Conservation (phyloP, 2,888 invertebrate genomes). For the Chaitophorus viminalis region DNA sequence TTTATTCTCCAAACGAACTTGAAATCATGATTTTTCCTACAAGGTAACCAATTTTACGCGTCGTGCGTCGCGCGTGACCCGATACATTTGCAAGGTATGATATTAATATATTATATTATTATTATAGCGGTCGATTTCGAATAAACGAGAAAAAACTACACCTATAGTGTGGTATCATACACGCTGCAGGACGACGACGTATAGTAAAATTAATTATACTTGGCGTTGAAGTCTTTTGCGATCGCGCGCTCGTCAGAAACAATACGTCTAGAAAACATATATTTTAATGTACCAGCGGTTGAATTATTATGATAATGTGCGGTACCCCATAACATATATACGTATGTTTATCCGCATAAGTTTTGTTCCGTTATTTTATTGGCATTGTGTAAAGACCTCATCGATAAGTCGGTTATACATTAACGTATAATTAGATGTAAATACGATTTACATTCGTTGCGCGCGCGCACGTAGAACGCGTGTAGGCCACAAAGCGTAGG, state of each 20-base stretch:
- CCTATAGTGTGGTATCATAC: too few relatives aligned
- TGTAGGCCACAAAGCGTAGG: background rate
- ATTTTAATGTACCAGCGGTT: background rate
- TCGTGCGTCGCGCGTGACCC: too few relatives aligned
- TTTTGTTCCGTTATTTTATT: conserved; percentile 23
- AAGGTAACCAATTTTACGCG: too few relatives aligned
- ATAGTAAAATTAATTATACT: background rate
- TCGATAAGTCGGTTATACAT: conserved; percentile 6
- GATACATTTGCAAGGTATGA: too few relatives aligned
- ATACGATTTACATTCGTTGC: background rate
- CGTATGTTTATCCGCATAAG: background rate
- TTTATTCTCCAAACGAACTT: background rate
- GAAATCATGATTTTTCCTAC: background rate
- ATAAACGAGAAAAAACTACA: too few relatives aligned
- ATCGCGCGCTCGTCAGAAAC: background rate
- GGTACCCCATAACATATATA: background rate
- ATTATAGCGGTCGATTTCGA: too few relatives aligned
- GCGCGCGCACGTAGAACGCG: background rate
- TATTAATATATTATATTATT: too few relatives aligned
- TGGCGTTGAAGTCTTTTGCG: background rate
- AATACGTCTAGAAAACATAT: background rate
- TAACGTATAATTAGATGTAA: conserved; percentile 29
- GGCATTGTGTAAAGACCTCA: conserved; percentile 29
- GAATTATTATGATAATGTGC: conserved; percentile 1
- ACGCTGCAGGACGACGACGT: too few relatives aligned